Percentiles rank a stretch among this genome's conserved stretches.
Evolutionary conservation across 2,113 vertebrate species (phyloP).

Genomic region (Carlito syrichta): DNA sequence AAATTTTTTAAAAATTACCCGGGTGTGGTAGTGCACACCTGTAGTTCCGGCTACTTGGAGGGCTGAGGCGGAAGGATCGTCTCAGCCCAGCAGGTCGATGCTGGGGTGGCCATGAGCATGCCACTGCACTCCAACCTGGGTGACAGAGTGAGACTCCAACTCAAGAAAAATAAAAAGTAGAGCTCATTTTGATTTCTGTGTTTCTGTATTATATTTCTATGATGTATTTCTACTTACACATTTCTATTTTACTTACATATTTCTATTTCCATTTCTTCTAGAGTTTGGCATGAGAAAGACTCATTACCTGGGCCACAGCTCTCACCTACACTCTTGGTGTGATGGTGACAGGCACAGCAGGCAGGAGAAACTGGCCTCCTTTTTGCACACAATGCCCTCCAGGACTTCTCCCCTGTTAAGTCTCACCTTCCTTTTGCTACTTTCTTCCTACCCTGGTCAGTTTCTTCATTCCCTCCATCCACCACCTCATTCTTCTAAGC

Average conservation of each 20-base stretch:
- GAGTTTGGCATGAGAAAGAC: background rate
- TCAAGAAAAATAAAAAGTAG: no score
- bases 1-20: no score
- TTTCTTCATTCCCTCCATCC: background rate
- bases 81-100: no score
- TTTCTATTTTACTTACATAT: background rate
- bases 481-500: background rate
- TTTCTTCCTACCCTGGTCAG: background rate
- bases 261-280: slow-evolving; percentile 16
- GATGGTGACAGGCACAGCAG: background rate
- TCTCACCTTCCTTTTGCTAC: background rate
- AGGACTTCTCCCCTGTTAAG: background rate
- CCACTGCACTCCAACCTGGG: no score
- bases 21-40: no score
- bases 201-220: background rate
- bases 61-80: no score
- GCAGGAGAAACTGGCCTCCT: background rate
- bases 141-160: no score
- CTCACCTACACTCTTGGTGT: background rate
- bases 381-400: background rate
- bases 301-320: background rate
- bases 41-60: no score
- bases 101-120: no score
- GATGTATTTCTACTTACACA: background rate
- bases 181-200: slow-evolving; percentile 35